Base-by-base conservation (phyloP, 2,113 vertebrate genomes). In the Forbesichthys agassizii region DNA sequence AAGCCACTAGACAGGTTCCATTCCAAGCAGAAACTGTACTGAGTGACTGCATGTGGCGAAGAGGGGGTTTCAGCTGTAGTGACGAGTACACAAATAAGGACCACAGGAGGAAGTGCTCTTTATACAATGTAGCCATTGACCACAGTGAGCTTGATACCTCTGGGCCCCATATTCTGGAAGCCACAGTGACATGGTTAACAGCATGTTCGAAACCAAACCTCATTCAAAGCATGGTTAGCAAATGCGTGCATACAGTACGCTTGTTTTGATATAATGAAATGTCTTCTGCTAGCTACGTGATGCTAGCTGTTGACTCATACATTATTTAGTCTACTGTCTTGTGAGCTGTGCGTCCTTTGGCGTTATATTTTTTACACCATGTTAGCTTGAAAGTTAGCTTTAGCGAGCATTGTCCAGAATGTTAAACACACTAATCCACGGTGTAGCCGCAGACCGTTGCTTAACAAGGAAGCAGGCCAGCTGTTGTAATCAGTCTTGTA, bases 401-500 rank as follows among this genome's bases (percentile, higher is more conserved):
- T 64, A 81, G 74, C 63, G 64, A 71, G 69, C 33, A 81, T 71
- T 67, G 86, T 69, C 71, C 65, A 49, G 61, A 67, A 80, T 69
- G 74, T 77, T 78, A 77, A 78, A 88, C 63, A 77, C 75, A 77
- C 73, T 86, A 86, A 86, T 85, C 80, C 81, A 66, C 68, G 69
- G 70, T 82, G 84, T 65, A 87, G 82, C 82, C 73, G 18, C 77
- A 84, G 74, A 71, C 58, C 66, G 59, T 68, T 68, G 85, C 62
- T 79, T 82, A 82, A 85, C 80, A 79, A 85, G 85, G 71, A 87
- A 86, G 73, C 69, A 67, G 79, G 81, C 84, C 91, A 92, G 91
- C 85, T 92, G 92, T 89, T 88, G 87, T 87, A 84, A 89, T 90
- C 88, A 75, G 71, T 87, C 86, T 85, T 72, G 75, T 73, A 81